Conservation (phyloP, 2,113 vertebrate genomes). For the Malaclemys terrapin region DNA sequence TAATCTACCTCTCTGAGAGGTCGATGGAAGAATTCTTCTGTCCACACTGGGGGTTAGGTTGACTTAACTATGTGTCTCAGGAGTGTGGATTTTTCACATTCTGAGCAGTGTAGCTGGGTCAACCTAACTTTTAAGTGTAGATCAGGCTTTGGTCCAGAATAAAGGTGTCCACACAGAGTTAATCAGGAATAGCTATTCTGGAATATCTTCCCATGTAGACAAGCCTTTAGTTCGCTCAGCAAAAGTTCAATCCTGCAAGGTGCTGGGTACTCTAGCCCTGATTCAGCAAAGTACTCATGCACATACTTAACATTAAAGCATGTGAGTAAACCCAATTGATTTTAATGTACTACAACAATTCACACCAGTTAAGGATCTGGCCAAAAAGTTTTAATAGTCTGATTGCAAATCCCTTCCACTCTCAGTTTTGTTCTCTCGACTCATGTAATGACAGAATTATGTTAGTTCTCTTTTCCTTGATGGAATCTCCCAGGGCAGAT, state of each 20-base stretch:
- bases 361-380: not conserved
- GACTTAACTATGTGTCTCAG: no score
- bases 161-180: no score
- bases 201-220: no score
- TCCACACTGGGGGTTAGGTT: no score
- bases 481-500: not conserved
- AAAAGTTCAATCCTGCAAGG: not conserved
- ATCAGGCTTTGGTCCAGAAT: no score
- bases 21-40: no score
- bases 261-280: not conserved
- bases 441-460: not conserved
- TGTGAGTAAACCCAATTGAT: not conserved
- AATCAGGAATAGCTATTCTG: no score
- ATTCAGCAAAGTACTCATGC: not conserved
- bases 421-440: not conserved
- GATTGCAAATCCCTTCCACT: not conserved
- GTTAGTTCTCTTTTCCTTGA: not conserved
- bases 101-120: no score
- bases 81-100: no score
- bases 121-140: no score
- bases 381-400: not conserved
- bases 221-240: not conserved
- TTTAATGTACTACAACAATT: not conserved
- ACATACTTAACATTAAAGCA: not conserved
- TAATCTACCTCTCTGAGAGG: no score